Evolutionary conservation across 2,797 vertebrate genomes (phyloP), one percentile per base, ranked within the genome.

Genomic region (Rhinichthys osculus): DNA sequence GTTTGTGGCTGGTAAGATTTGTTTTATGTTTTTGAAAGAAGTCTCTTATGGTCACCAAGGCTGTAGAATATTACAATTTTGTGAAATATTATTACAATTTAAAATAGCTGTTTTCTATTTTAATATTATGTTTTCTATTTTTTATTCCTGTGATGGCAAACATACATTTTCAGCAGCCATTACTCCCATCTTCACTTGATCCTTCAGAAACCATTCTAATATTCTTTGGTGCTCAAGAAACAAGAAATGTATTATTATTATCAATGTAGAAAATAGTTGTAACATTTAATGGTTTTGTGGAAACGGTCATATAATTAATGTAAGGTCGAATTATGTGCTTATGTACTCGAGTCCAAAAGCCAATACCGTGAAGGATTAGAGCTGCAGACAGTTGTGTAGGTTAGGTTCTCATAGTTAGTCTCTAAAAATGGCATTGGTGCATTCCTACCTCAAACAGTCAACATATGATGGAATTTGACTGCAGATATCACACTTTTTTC

Each of bases 391-490:
- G 74, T 40, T 78, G 5, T 59, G 23, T 40, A 64, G 19, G 21
- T 59, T 40, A 64, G 19, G 21, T 59, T 44, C 38, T 79, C 4
- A 44, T 64, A 42, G 44, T 27, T 27, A 38, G 14, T 79, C 14
- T 64, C 54, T 62, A 44, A 30, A 78, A 64, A 64, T 64, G 13
- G 2, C 77, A 44, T 64, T 78, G 57, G n/a, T 59, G 4, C 57
- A 78, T 79, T 62, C 35, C 19, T 59, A n/a, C 64, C 71, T 64
- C 19, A 64, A 74, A 62, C 40, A 30, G 16, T 42, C 70, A 54
- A 59, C n/a, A 38, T 78, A 9, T 52, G 5, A 83, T 64, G 9
- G 8, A 76, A 27, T 50, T 50, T 50, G 14, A 50, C 42, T 64
- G 27, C 54, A n/a, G 42, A 50, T 50, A 44, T 83, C 54, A 74